These are phyloP conservation scores for Macropodus opercularis DNA, from an alignment of 2,797 vertebrate species.

Conservation along the genomic window DNA sequence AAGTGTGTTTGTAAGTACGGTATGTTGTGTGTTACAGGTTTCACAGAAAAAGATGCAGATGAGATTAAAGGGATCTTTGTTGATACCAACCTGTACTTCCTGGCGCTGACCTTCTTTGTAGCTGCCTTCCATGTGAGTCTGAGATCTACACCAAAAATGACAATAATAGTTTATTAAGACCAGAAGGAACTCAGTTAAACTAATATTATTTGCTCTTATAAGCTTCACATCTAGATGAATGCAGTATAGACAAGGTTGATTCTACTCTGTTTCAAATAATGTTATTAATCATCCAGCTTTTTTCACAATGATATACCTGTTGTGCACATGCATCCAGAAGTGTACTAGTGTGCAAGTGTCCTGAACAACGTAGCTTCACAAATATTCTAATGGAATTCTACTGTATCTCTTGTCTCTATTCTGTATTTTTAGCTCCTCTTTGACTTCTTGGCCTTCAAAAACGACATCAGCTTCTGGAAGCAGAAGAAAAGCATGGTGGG, in stretches of 20 bases:
- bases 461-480: slow-evolving; percentile 99
- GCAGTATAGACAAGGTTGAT: too few relatives aligned
- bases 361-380: too few relatives aligned
- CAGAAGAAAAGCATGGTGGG: slow-evolving; percentile 98
- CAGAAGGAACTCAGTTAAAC: not conserved
- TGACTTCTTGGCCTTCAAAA: slow-evolving; percentile 99
- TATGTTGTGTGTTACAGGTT: slow-evolving; percentile 80
- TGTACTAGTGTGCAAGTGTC: too few relatives aligned
- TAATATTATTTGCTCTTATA: not conserved
- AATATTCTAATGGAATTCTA: too few relatives aligned
- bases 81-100: slow-evolving; percentile 96
- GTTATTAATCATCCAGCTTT: too few relatives aligned
- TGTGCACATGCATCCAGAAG: too few relatives aligned
- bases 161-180: not conserved
- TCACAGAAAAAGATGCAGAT: slow-evolving; percentile 97
- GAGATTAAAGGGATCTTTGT: slow-evolving; percentile 99
- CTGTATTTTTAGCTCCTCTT: slow-evolving; percentile 88
- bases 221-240: too few relatives aligned
- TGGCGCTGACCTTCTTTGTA: slow-evolving; percentile 96
- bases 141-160: not conserved
- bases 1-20: not conserved
- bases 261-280: too few relatives aligned
- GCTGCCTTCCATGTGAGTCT: slow-evolving; percentile 94
- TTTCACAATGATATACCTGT: too few relatives aligned
- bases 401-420: not conserved